A percentile compares a stretch with the other conserved stretches of the same genome.
Conservation (phyloP, 1,140 invertebrate species). For the Philaenus spumarius region DNA sequence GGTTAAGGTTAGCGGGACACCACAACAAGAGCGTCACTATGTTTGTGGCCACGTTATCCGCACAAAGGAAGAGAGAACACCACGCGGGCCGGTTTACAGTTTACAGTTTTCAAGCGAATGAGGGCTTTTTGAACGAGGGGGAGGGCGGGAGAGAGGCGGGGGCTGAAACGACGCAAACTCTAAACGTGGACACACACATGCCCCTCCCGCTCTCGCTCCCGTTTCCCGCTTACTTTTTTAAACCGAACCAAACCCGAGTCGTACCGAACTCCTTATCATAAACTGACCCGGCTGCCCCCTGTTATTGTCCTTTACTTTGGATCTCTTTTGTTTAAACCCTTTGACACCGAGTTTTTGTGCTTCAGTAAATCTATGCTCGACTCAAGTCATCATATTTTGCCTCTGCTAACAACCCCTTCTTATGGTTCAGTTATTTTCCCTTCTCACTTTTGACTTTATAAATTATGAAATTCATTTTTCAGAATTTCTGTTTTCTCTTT, state of each 20-base stretch:
- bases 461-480: too few relatives aligned
- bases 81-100: conserved; percentile 16
- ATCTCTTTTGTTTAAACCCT: conserved; percentile 18
- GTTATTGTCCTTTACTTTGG: conserved; percentile 11
- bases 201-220: background rate
- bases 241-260: conserved; percentile 12
- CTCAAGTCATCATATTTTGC: too few relatives aligned
- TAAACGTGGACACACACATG: conserved; percentile 18
- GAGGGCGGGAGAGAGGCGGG: conserved; percentile 15
- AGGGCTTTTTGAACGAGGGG: conserved; percentile 24
- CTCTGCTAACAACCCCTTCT: too few relatives aligned
- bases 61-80: conserved; percentile 1
- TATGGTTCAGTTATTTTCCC: too few relatives aligned
- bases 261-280: conserved; percentile 16
- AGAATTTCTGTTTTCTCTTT: too few relatives aligned
- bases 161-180: conserved; percentile 15
- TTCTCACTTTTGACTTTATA: too few relatives aligned
- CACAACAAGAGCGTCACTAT: too few relatives aligned
- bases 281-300: conserved; percentile 9
- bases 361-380: background rate
- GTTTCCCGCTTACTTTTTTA: conserved; percentile 13
- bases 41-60: background rate
- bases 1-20: too few relatives aligned
- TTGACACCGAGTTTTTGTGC: conserved; percentile 18
- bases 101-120: conserved; percentile 21